A percentile compares a stretch with the other conserved stretches of the same genome.
Conservation (phyloP, 2,113 vertebrate species). For the Sapayoa aenigma region DNA sequence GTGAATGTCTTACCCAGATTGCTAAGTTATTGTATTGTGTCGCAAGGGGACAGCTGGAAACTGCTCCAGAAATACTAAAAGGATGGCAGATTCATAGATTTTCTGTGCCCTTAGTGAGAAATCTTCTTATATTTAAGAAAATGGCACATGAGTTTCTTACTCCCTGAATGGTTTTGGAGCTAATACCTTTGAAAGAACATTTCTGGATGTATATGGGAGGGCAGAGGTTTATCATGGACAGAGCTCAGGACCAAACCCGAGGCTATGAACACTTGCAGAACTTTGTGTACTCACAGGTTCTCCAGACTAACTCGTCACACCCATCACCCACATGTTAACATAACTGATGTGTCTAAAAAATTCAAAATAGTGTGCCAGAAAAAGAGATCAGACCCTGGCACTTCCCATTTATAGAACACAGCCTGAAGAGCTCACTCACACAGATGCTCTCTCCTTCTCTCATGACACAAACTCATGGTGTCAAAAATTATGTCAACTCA, state of each 20-base stretch:
- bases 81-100: neutral
- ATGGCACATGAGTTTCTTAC: accelerated
- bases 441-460: neutral
- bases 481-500: neutral
- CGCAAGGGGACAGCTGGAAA: neutral
- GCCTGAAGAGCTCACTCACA: neutral
- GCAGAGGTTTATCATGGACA: neutral
- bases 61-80: neutral
- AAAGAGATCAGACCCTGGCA: neutral
- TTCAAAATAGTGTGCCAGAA: neutral
- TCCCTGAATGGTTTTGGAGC: neutral
- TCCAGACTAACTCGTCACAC: accelerated
- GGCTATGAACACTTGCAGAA: neutral
- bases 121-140: neutral
- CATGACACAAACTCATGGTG: neutral
- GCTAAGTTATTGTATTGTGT: neutral
- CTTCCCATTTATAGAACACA: neutral
- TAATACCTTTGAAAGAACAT: neutral
- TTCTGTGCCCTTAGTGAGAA: neutral
- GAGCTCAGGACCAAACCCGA: neutral
- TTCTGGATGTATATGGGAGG: neutral
- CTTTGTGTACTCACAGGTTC: neutral
- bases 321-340: neutral
- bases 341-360: neutral
- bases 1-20: neutral